phyloP scores from a whole-genome alignment of 2,113 vertebrate genomes.

The Spea bombifrons region DNA sequence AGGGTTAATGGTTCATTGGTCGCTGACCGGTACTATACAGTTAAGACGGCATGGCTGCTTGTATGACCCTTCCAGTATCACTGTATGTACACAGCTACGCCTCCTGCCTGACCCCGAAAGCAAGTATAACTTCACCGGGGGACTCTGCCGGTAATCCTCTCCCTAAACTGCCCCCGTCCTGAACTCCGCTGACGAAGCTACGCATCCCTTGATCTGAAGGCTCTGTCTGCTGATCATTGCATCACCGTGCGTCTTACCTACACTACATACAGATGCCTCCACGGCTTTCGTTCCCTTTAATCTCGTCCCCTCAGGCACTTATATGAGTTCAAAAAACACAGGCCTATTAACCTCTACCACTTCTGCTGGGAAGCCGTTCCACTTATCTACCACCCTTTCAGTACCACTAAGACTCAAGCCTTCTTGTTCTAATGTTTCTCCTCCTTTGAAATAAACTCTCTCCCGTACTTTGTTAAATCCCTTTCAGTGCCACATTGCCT shows the following conservation, averaged over 20 bases:
- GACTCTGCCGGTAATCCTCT: conserved; percentile 15
- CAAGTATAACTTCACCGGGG: conserved; percentile 4
- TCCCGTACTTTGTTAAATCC: too few relatives aligned
- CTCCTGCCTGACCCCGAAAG: conserved; percentile 25
- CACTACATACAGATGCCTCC: conserved; percentile 4
- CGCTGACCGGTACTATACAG: too few relatives aligned
- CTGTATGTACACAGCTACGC: background rate
- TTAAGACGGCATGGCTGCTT: too few relatives aligned
- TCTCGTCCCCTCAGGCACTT: conserved; percentile 60
- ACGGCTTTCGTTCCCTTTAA: conserved; percentile 1
- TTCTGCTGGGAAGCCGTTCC: too few relatives aligned
- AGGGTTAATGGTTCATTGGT: too few relatives aligned
- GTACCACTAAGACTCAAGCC: too few relatives aligned
- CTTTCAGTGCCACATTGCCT: too few relatives aligned
- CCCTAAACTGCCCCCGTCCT: conserved; percentile 22
- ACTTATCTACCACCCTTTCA: too few relatives aligned
- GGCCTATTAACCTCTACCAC: conserved; percentile 30
- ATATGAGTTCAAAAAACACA: conserved; percentile 54
- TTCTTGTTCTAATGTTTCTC: too few relatives aligned
- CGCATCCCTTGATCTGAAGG: conserved; percentile 30
- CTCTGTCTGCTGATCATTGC: conserved; percentile 18
- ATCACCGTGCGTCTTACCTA: conserved; percentile 19
- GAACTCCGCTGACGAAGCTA: conserved; percentile 35
- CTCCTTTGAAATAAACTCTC: too few relatives aligned
- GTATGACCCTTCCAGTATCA: too few relatives aligned